These are phyloP conservation scores for Athrips mouffetella DNA, from an alignment of 2,888 invertebrate species.

Conservation along the genomic window DNA sequence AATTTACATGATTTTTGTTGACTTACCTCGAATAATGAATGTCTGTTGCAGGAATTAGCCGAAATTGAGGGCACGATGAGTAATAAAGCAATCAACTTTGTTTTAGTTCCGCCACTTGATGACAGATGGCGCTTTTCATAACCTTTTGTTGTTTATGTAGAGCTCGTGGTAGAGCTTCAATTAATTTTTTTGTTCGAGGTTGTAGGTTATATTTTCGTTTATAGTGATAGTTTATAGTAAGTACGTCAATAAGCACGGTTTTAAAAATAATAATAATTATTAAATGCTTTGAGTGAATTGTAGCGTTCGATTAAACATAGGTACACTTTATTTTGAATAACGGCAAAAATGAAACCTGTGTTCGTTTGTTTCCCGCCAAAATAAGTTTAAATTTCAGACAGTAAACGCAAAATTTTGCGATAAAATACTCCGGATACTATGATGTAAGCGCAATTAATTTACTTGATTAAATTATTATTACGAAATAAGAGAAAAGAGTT, in stretches of 20 bases:
- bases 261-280: background rate
- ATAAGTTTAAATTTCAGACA: background rate
- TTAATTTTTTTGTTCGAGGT: too few relatives aligned
- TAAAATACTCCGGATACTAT: slow-evolving; percentile 34
- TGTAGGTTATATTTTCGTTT: too few relatives aligned
- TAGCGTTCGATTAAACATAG: too few relatives aligned
- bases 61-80: slow-evolving; percentile 54
- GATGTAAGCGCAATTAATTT: slow-evolving; percentile 58
- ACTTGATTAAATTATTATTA: background rate
- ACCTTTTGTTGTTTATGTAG: too few relatives aligned
- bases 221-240: too few relatives aligned
- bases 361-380: slow-evolving; percentile 3
- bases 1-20: too few relatives aligned
- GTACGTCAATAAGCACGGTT: background rate
- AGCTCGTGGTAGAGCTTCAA: too few relatives aligned
- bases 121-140: slow-evolving; percentile 54
- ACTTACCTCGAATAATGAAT: slow-evolving; percentile 25
- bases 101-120: slow-evolving; percentile 52
- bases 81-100: slow-evolving; percentile 38
- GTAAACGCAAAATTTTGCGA: slow-evolving; percentile 11
- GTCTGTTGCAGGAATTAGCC: slow-evolving; percentile 45
- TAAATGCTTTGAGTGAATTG: too few relatives aligned
- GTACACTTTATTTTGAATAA: too few relatives aligned
- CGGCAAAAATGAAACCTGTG: background rate
- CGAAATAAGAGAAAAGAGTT: slow-evolving; percentile 9